Conservation (phyloP, 2,113 vertebrate genomes). For the Erythrolamprus reginae region DNA sequence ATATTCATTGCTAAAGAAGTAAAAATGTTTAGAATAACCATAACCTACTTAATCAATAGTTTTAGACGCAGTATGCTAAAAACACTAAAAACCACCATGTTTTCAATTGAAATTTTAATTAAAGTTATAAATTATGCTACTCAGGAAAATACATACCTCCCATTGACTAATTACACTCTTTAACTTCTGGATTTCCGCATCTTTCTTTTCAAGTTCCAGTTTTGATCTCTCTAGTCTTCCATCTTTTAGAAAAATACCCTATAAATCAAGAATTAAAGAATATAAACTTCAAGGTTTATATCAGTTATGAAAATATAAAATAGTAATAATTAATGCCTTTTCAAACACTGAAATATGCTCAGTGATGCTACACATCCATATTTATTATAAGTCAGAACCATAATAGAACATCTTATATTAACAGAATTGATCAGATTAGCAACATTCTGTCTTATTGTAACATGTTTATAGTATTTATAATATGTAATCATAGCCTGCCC, state of each 20-base stretch:
- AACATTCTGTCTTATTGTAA: background rate
- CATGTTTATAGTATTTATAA: background rate
- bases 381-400: background rate
- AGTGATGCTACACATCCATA: background rate
- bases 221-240: slow-evolving; percentile 84
- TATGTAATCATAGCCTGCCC: background rate
- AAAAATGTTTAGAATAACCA: background rate
- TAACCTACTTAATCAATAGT: background rate
- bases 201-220: slow-evolving; percentile 90
- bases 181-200: slow-evolving; percentile 82
- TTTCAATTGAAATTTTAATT: background rate
- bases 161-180: slow-evolving; percentile 81
- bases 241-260: slow-evolving; percentile 71
- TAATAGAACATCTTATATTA: background rate
- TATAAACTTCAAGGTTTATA: background rate
- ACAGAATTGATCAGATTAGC: background rate
- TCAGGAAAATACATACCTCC: slow-evolving; percentile 76
- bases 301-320: background rate
- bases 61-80: background rate
- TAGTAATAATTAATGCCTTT: background rate
- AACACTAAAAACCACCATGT: background rate
- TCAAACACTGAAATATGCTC: background rate
- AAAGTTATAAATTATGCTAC: slow-evolving; percentile 3
- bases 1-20: background rate
- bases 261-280: slow-evolving; percentile 26